These are phyloP conservation scores for Zophobas atratus DNA, from an alignment of 1,140 invertebrate genomes.

Conservation along the genomic window DNA sequence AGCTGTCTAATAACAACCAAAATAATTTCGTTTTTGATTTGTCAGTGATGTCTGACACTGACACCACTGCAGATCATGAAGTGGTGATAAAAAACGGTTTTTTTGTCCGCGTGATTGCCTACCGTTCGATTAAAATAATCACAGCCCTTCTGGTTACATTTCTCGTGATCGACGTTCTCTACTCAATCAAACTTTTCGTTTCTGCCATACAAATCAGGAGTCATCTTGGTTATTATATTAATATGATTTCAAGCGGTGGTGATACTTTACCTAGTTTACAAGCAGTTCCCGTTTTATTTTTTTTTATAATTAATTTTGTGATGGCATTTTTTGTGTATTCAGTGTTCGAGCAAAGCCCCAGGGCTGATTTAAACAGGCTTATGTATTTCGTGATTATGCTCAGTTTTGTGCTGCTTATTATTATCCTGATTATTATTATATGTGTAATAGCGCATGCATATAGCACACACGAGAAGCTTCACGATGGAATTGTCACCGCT, in stretches of 20 bases:
- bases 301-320: conserved; percentile 56
- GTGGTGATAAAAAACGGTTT: conserved; percentile 14
- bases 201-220: conserved; percentile 56
- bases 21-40: not conserved
- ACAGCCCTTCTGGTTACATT: not conserved
- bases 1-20: conserved; percentile 47
- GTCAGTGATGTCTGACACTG: not conserved
- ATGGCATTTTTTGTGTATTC: conserved; percentile 53
- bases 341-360: conserved; percentile 52
- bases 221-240: conserved; percentile 61
- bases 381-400: conserved; percentile 58
- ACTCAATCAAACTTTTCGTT: conserved; percentile 53
- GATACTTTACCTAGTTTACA: conserved; percentile 57
- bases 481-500: conserved; percentile 62
- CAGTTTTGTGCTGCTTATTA: conserved; percentile 51
- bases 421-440: conserved; percentile 55
- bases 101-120: not conserved
- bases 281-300: conserved; percentile 56
- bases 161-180: conserved; percentile 46
- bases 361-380: conserved; percentile 52
- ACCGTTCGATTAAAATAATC: conserved; percentile 8
- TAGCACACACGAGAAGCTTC: conserved; percentile 52
- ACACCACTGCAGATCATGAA: not conserved
- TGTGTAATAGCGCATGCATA: conserved; percentile 59
- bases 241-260: conserved; percentile 61